Evolutionary conservation across 2,888 invertebrate species (phyloP), one percentile per base, ranked within the genome.

Genomic region (Pseudanteris insignis): DNA sequence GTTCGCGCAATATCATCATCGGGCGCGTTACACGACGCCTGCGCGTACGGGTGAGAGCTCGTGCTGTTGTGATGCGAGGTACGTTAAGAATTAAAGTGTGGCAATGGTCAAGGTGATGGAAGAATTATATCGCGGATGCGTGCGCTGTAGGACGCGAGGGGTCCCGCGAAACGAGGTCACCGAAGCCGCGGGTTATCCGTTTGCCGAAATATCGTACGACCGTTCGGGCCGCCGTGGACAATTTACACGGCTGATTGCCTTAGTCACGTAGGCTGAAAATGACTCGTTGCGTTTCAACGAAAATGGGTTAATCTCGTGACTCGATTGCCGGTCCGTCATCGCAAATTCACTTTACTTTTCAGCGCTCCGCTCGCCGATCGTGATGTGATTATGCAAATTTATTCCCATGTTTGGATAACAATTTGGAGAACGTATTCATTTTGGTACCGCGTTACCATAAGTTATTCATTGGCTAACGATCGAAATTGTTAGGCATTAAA

Each of bases 71-170:
- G 57, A 55, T 43, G 47, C 47, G 47, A 57, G 55, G 55, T 41
- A 57, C 57, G 54, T 59, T 57, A 51, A 50, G 57, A 58, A 60
- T 54, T 63, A 65, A 63, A 64, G 65, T 65, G 67, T 66, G 70
- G 64, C 68, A 67, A 61, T 65, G 68, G 68, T 70, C 64, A 67
- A 67, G 66, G 67, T 68, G 68, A 69, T 68, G 66, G 57, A 67
- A 67, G 63, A 65, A 63, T 60, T 66, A 64, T 66, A 57, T 59
- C 62, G 59, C 55, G 55, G 47, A 55, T 58, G 57, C 54, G 40
- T 40, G 53, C 46, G 37, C 41, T n/a, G n/a, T n/a, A n/a, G n/a
- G n/a, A n/a, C n/a, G n/a, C n/a, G n/a, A n/a, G n/a, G n/a, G n/a
- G n/a, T n/a, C n/a, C 18, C 18, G 18, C 18, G 6, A 18, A 18